A percentile compares a stretch with the other conserved stretches of the same genome.
Evolutionary conservation across 1,140 invertebrate species (phyloP).

Genomic region (Ostrea denselamellosa): DNA sequence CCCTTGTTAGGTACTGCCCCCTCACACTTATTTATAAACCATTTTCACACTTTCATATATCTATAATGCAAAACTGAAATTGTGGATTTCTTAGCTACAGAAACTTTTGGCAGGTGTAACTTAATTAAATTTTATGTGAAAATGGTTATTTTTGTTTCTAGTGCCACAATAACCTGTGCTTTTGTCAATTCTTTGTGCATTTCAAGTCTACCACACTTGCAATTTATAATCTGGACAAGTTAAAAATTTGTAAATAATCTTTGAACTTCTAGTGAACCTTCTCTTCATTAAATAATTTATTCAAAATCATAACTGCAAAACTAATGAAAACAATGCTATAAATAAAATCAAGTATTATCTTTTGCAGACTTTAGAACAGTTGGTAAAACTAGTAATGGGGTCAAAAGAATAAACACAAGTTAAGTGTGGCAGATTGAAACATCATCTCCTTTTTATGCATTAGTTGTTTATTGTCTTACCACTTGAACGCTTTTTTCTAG

Average conservation of each 20-base stretch:
- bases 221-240: not conserved
- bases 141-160: not conserved
- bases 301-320: too few species aligned
- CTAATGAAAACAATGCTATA: not conserved
- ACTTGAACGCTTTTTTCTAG: slow-evolving; percentile 32
- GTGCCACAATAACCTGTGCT: slow-evolving; percentile 11
- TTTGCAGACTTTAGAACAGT: not conserved
- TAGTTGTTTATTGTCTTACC: slow-evolving; percentile 9
- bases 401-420: not conserved
- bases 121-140: not conserved
- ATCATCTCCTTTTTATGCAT: not conserved
- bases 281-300: not conserved
- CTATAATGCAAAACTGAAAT: not conserved
- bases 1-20: not conserved
- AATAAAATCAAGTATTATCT: not conserved
- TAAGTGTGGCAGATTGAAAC: slow-evolving; percentile 26
- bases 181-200: slow-evolving; percentile 1
- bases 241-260: not conserved
- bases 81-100: not conserved
- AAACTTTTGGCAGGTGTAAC: not conserved
- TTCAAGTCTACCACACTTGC: slow-evolving; percentile 34
- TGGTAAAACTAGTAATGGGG: not conserved
- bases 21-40: not conserved
- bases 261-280: not conserved
- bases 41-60: slow-evolving; percentile 12